Conservation (phyloP, 2,888 invertebrate genomes). For the Lithophane socia region DNA sequence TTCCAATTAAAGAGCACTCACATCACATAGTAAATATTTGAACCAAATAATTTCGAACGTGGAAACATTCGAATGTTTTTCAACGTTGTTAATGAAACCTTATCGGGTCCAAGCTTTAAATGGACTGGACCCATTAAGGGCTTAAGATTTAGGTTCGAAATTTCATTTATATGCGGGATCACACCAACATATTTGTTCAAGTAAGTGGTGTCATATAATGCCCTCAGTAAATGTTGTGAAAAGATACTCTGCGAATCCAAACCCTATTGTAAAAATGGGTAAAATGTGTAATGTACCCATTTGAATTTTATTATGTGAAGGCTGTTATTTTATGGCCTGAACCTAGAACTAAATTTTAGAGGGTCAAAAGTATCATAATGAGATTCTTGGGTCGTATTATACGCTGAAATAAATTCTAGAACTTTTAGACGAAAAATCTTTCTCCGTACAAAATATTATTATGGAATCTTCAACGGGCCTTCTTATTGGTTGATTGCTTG, state of each 20-base stretch:
- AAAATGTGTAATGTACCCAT: conserved; percentile 29
- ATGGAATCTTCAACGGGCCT: background rate
- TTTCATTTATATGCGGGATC: conserved; percentile 79
- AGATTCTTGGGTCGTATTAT: conserved; percentile 25
- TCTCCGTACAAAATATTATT: background rate
- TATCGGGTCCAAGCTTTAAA: conserved; percentile 64
- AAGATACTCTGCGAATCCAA: conserved; percentile 32
- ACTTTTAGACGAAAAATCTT: background rate
- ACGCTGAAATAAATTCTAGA: conserved; percentile 1
- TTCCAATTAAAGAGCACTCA: background rate
- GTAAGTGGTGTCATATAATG: conserved; percentile 65
- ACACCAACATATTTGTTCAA: conserved; percentile 75
- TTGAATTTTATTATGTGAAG: conserved; percentile 40
- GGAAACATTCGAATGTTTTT: conserved; percentile 15
- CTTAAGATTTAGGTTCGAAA: conserved; percentile 73
- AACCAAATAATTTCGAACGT: background rate
- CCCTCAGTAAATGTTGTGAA: conserved; percentile 50
- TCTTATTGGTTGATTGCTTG: background rate
- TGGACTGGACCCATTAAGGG: conserved; percentile 77
- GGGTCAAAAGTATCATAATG: conserved; percentile 22
- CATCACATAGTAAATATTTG: background rate
- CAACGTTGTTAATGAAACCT: conserved; percentile 37
- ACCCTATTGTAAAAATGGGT: conserved; percentile 37
- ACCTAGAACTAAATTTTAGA: conserved; percentile 10
- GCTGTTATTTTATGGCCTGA: conserved; percentile 30